Evolutionary conservation across 2,888 invertebrate species (phyloP).

Genomic region (Eupithecia dodoneata): DNA sequence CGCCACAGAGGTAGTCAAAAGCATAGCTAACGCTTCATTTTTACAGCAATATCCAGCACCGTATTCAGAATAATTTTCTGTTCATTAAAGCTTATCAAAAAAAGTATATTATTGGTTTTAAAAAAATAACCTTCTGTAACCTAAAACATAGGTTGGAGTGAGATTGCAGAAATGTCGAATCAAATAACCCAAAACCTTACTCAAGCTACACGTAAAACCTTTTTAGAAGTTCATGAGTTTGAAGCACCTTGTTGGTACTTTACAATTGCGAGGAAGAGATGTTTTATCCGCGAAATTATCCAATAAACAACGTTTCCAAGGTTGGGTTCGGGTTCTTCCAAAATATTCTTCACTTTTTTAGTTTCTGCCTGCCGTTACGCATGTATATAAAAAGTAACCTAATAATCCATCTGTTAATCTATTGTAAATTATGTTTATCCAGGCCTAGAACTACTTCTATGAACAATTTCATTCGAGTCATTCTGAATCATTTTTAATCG

Average conservation of each 20-base stretch:
- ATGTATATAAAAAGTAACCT: too few species aligned
- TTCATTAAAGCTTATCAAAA: background rate
- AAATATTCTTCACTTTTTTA: background rate
- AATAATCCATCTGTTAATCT: too few species aligned
- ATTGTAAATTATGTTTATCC: too few species aligned
- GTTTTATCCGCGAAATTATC: background rate
- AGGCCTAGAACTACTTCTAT: too few species aligned
- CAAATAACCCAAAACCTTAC: slow-evolving; percentile 29
- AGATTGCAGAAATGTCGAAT: slow-evolving; percentile 19
- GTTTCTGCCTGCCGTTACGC: too few species aligned
- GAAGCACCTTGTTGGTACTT: slow-evolving; percentile 12
- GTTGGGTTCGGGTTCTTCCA: background rate
- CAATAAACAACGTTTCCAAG: background rate
- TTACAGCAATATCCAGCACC: background rate
- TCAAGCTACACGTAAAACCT: slow-evolving; percentile 35
- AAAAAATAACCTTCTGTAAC: background rate
- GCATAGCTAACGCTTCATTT: background rate
- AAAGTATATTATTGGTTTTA: too few species aligned
- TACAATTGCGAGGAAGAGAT: slow-evolving; percentile 17
- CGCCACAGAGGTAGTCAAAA: too few species aligned
- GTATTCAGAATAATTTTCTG: background rate
- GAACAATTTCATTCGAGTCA: too few species aligned
- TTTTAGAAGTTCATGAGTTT: slow-evolving; percentile 30
- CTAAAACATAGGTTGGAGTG: slow-evolving; percentile 4
- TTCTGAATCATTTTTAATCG: too few species aligned